Conservation (phyloP, 2,113 vertebrate species). For the Cheilinus undulatus region DNA sequence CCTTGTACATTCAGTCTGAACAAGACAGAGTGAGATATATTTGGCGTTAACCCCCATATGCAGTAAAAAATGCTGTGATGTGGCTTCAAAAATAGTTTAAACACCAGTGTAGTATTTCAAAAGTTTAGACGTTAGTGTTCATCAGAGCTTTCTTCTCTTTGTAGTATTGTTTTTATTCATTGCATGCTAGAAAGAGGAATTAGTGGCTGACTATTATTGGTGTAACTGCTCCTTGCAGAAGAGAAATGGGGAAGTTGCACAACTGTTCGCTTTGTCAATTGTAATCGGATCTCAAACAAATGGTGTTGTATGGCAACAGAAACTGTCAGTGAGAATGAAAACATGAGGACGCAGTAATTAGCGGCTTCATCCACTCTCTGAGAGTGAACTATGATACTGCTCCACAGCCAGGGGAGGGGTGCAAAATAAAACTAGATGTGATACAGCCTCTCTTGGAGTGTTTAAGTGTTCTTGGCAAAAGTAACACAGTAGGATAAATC, state of each 20-base stretch:
- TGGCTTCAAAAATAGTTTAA: background rate
- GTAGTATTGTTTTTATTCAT: background rate
- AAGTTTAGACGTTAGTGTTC: background rate
- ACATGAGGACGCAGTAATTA: conserved; percentile 51
- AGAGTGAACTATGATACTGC: conserved; percentile 42
- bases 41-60: background rate
- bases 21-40: conserved; percentile 1
- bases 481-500: background rate
- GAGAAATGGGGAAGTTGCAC: conserved; percentile 55
- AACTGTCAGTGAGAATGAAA: conserved; percentile 55
- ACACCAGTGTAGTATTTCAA: background rate
- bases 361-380: conserved; percentile 26
- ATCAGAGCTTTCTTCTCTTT: background rate
- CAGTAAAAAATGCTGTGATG: background rate
- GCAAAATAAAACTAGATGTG: conserved; percentile 44
- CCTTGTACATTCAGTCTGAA: conserved; percentile 10
- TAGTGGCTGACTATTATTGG: background rate
- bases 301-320: conserved; percentile 26
- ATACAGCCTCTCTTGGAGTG: conserved; percentile 33
- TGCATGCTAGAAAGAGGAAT: conserved; percentile 30
- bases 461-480: conserved; percentile 31
- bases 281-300: conserved; percentile 47
- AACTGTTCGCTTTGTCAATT: conserved; percentile 12
- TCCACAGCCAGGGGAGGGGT: conserved; percentile 23
- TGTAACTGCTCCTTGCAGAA: conserved; percentile 3